Evolutionary conservation across 2,113 vertebrate genomes (phyloP).

Genomic region (Burhinus bistriatus): DNA sequence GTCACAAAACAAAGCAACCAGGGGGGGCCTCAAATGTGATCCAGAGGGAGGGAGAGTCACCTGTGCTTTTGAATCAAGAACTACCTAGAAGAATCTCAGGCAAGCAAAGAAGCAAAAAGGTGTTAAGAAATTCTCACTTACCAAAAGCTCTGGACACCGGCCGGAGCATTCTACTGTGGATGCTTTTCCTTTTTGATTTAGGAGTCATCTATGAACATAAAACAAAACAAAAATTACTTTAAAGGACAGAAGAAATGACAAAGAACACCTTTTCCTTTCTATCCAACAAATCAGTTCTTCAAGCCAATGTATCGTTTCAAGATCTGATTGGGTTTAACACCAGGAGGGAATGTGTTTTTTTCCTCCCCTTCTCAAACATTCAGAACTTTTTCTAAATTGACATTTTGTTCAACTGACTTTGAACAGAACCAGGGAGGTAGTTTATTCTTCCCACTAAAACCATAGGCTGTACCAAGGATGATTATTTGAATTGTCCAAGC

Average conservation of each 20-base stretch:
- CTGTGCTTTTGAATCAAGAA: not conserved
- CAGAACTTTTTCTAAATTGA: not conserved
- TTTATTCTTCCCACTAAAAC: not conserved
- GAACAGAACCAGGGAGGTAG: not conserved
- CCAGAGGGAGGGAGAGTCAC: not conserved
- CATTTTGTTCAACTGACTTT: not conserved
- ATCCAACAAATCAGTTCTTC: not conserved
- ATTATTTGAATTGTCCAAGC: not conserved
- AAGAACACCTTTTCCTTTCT: not conserved
- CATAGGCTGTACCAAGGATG: not conserved
- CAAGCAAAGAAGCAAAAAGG: not conserved
- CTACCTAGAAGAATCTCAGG: not conserved
- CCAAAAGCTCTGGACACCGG: conserved; percentile 96
- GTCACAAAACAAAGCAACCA: not conserved
- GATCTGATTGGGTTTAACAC: not conserved
- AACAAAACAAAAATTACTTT: not conserved
- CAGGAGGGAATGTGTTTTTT: not conserved
- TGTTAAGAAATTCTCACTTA: conserved; percentile 63
- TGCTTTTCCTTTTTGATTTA: conserved; percentile 97
- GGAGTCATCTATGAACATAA: conserved; percentile 89
- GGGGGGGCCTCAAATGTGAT: not conserved
- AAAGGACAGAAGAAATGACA: not conserved
- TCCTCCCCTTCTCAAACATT: not conserved
- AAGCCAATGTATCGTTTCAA: not conserved
- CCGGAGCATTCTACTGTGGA: conserved; percentile 96